phyloP scores from a whole-genome alignment of 2,888 invertebrate species.

The Nemapogon koenigi region DNA sequence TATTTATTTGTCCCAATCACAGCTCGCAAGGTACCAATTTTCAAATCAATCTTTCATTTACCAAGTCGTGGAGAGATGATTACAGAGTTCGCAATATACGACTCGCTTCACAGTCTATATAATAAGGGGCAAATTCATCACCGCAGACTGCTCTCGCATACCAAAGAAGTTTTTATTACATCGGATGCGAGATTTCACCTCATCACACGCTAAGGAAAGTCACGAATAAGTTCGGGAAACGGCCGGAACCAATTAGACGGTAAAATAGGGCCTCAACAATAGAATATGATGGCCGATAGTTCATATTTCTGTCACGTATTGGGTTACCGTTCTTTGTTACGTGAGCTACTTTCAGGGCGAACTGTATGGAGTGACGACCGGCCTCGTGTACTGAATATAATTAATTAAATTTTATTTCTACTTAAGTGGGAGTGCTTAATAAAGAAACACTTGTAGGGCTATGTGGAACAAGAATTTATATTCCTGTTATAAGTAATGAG shows the following conservation, averaged over 20 bases:
- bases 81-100: too few species aligned
- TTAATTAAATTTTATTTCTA: constrained; percentile 42
- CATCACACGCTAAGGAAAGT: constrained; percentile 25
- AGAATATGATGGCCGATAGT: constrained; percentile 22
- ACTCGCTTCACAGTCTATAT: constrained; percentile 4
- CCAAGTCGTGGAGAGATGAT: too few species aligned
- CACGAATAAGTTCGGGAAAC: constrained; percentile 28
- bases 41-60: too few species aligned
- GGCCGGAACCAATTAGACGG: constrained; percentile 39
- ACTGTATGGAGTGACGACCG: constrained; percentile 6
- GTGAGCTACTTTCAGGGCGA: constrained; percentile 60
- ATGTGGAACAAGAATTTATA: too few species aligned
- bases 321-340: constrained; percentile 60
- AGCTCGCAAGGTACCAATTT: too few species aligned
- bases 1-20: too few species aligned
- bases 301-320: constrained; percentile 60
- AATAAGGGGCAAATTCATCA: constrained; percentile 6
- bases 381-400: constrained; percentile 44
- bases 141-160: constrained; percentile 8
- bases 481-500: too few species aligned
- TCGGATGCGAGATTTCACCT: constrained; percentile 37
- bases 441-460: too few species aligned
- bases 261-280: constrained; percentile 44
- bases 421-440: too few species aligned
- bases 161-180: constrained; percentile 18